These are phyloP conservation scores for Smittia sp. DNA, from an alignment of 2,888 invertebrate species.

Conservation along the genomic window DNA sequence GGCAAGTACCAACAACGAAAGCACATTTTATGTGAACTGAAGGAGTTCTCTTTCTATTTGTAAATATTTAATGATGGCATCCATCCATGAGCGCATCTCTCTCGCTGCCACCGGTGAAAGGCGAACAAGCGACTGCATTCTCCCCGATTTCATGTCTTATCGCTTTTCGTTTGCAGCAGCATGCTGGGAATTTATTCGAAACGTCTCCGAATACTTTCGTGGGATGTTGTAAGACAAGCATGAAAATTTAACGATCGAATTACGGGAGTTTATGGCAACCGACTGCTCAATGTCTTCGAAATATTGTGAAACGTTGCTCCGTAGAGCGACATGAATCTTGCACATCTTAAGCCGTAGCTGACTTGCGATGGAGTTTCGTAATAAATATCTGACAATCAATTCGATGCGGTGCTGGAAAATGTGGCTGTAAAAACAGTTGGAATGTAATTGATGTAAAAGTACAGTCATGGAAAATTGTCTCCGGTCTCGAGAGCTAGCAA, in stretches of 20 bases:
- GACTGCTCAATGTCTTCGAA: neutral
- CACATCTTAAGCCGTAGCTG: constrained; percentile 4
- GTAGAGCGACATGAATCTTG: neutral
- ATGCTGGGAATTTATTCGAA: neutral
- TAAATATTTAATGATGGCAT: constrained; percentile 29
- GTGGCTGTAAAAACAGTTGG: neutral
- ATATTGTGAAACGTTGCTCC: neutral
- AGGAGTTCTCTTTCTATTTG: constrained; percentile 15
- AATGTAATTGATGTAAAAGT: constrained; percentile 16
- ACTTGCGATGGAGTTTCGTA: neutral
- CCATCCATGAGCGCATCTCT: neutral
- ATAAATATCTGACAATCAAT: neutral
- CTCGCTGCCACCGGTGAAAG: neutral
- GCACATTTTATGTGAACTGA: neutral
- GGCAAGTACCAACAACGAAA: neutral
- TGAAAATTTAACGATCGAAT: constrained; percentile 29
- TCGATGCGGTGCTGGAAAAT: neutral
- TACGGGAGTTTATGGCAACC: constrained; percentile 23
- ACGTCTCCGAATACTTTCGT: neutral
- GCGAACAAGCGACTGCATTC: neutral
- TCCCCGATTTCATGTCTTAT: constrained; percentile 23
- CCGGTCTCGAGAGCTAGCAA: neutral
- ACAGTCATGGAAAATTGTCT: constrained; percentile 12
- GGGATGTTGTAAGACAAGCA: constrained; percentile 14
- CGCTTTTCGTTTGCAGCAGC: neutral